Evolutionary conservation across 2,113 vertebrate species (phyloP), one percentile per base, ranked within the genome.

Genomic region (Cololabis saira): DNA sequence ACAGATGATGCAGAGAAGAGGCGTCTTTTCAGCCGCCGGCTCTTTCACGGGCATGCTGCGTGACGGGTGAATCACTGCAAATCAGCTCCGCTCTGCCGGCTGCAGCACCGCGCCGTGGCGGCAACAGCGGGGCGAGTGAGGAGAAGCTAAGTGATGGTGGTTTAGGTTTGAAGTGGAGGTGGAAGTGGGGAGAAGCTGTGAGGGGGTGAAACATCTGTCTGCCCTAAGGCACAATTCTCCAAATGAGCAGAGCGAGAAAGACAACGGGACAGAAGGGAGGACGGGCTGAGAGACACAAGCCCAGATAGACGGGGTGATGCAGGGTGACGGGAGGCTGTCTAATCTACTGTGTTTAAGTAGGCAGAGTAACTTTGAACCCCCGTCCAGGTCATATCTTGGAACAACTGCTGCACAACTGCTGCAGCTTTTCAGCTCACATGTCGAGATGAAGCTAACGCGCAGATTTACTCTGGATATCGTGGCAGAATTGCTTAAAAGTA

Each of bases 131-230:
- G 43, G 49, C 68, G 69, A 50, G 60, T 45, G 21, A 86, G 70
- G 73, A 72, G 68, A 70, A 67, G 44, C 59, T 51, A 82, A 61
- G 12, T 18, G 47, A 67, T 65, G 64, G 60, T 37, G 72, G 70
- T 61, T 77, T 51, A 0, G 17, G 66, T 77, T 15, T 27, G 67
- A 55, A 69, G 17, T 62, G 62, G 60, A 17, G 52, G 21, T 21
- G 10, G 6, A 37, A 7, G 33, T 10, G 47, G 18, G 48, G 7
- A 50, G 24, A 13, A 48, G 44, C 0, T 45, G 53, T 8, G 64
- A 51, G 64, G 61, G 70, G 42, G 67, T 1, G 42, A 71, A 91
- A 91, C 91, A 92, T 92, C 89, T 92, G 91, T 89, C 83, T 80
- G 78, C 78, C 91, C 85, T 66, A 12, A 84, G 91, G 91, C 89